Evolutionary conservation across 2,888 invertebrate species (phyloP).

Genomic region (Zygogramma bicolorata): DNA sequence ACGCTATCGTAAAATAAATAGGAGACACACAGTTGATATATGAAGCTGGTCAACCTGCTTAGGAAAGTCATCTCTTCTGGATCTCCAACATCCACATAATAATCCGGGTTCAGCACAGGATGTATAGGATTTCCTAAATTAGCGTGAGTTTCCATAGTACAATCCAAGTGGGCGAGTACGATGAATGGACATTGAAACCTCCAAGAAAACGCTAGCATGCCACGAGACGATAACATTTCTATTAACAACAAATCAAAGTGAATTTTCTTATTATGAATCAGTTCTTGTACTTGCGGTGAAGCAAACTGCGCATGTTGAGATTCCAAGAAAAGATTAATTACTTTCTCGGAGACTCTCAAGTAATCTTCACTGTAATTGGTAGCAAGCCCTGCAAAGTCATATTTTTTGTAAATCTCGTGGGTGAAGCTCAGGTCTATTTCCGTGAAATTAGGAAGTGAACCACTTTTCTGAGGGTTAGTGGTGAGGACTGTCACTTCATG

Average conservation of each 20-base stretch:
- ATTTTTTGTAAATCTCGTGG: conserved; percentile 52
- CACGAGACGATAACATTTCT: conserved; percentile 56
- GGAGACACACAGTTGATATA: no score
- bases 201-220: conserved; percentile 55
- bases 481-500: conserved; percentile 68
- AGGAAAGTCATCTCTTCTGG: conserved; percentile 50
- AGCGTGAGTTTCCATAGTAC: conserved; percentile 53
- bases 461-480: conserved; percentile 63
- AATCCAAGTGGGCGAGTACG: conserved; percentile 58
- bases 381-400: conserved; percentile 34
- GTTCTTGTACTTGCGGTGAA: conserved; percentile 54
- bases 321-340: conserved; percentile 32
- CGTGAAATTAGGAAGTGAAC: conserved; percentile 60
- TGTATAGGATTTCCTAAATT: conserved; percentile 59
- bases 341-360: conserved; percentile 21
- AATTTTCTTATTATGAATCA: conserved; percentile 56
- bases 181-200: conserved; percentile 60
- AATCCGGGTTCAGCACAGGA: conserved; percentile 60
- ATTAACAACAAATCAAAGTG: conserved; percentile 60
- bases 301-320: conserved; percentile 43
- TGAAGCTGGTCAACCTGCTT: conserved; percentile 55
- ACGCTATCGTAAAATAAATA: no score
- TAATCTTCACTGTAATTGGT: conserved; percentile 42
- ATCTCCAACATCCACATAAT: conserved; percentile 50
- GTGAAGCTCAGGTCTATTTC: conserved; percentile 64